Evolutionary conservation across 2,888 invertebrate species (phyloP), one percentile per base, ranked within the genome.

Genomic region (Phalera bucephala): DNA sequence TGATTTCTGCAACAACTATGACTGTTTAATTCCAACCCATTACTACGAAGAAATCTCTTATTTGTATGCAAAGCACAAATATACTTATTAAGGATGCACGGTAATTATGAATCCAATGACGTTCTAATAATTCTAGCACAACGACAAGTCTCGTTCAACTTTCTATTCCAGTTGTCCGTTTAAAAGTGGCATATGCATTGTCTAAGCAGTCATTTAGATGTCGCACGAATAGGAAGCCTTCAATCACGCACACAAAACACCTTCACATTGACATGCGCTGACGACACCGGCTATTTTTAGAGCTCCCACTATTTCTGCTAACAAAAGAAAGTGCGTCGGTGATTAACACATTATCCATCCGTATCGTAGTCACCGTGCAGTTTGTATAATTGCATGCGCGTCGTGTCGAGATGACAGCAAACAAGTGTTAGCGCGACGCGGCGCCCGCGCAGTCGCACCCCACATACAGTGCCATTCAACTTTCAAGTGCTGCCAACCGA

Each of bases 401-500:
- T 46, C 36, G 40, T 45, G 45, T 49, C 25, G 17, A 28, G 40
- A 31, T 52, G 57, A 44, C 46, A 49, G 43, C 28, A 31, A 36
- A 45, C 61, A 52, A 60, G 53, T 52, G 46, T 52, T 36, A 35
- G 14, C 11, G 22, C 23, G 11, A 39, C 39, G 34, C 36, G 31
- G 13, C 51, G 29, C 36, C 38, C 33, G 44, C 27, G 43, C 3
- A 17, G 17, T 17, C 3, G 3, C 52, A 56, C 50, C 58, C 54
- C 51, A 47, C 48, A 52, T 58, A 53, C 51, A 65, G 60, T 62
- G 59, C 52, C 54, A 45, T 47, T 64, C 57, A 61, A 62, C 57
- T 69, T 61, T 70, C 64, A 47, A 72, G 71, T 64, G 74, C 65
- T 52, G 43, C 51, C 64, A 66, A 58, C 67, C 62, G 72, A 72